Conservation (phyloP, 2,888 invertebrate species). For the Tineola bisselliella region DNA sequence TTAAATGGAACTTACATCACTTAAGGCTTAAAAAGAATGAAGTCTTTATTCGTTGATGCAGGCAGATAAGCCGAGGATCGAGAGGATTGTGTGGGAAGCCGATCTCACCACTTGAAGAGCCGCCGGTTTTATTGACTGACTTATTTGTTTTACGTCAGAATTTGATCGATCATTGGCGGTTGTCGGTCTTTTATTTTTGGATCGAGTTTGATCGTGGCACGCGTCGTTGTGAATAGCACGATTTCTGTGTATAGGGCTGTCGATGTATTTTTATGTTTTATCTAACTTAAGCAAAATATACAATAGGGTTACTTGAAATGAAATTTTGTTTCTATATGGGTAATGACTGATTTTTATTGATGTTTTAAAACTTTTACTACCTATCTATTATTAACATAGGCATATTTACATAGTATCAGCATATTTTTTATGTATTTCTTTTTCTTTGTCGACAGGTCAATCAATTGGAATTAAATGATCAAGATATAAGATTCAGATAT, state of each 20-base stretch:
- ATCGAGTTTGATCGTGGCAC: constrained; percentile 19
- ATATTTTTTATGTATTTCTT: too few relatives aligned
- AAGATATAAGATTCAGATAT: neutral
- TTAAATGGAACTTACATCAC: neutral
- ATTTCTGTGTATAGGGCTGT: neutral
- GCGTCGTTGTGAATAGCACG: constrained; percentile 19
- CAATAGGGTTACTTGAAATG: neutral
- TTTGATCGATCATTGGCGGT: constrained; percentile 56
- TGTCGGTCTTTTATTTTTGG: constrained; percentile 39
- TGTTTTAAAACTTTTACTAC: neutral
- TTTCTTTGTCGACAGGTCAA: constrained; percentile 3
- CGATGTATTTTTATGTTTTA: neutral
- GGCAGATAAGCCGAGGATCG: neutral
- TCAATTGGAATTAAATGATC: neutral
- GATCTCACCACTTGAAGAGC: constrained; percentile 13
- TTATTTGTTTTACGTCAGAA: constrained; percentile 61
- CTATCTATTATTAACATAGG: too few relatives aligned
- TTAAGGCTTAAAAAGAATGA: neutral
- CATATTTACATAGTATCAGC: too few relatives aligned
- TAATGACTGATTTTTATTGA: neutral
- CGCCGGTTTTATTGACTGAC: constrained; percentile 19
- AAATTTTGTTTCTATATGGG: neutral
- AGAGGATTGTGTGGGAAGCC: constrained; percentile 6
- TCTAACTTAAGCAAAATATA: neutral
- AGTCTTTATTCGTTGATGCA: neutral